Evolutionary conservation across 2,797 vertebrate genomes (phyloP).

Genomic region (Oreonectes daqikongensis): DNA sequence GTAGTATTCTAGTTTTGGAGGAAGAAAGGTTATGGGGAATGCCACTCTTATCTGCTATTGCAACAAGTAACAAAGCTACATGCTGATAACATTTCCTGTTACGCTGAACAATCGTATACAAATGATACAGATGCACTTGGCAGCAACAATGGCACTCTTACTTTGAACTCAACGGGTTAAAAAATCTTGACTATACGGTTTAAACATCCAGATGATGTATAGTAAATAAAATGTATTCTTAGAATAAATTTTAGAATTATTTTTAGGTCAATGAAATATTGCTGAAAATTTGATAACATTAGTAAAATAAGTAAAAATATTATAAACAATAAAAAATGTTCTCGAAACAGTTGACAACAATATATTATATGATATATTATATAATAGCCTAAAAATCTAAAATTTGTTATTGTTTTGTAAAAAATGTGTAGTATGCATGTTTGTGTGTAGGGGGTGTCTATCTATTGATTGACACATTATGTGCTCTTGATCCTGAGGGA

Average conservation of each 20-base stretch:
- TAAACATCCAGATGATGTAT: not conserved
- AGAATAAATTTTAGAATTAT: too few species aligned
- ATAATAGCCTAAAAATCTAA: too few species aligned
- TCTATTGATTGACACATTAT: constrained; percentile 41
- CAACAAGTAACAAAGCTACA: constrained; percentile 52
- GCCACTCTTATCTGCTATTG: constrained; percentile 49
- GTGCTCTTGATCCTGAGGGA: constrained; percentile 50
- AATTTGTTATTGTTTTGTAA: not conserved
- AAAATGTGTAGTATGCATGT: too few species aligned
- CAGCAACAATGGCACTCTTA: constrained; percentile 37
- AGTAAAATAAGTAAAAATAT: too few species aligned
- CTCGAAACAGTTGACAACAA: too few species aligned
- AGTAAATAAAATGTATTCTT: not conserved
- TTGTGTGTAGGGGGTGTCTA: constrained; percentile 12
- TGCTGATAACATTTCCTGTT: constrained; percentile 55
- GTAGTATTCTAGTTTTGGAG: constrained; percentile 49
- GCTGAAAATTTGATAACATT: too few species aligned
- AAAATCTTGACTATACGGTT: not conserved
- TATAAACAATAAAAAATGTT: too few species aligned
- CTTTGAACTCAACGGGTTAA: constrained; percentile 19
- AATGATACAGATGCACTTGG: constrained; percentile 34
- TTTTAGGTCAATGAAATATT: too few species aligned
- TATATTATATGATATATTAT: too few species aligned
- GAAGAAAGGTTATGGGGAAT: constrained; percentile 57
- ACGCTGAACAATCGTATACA: constrained; percentile 32